Evolutionary conservation across 2,797 vertebrate genomes (phyloP), one percentile per base, ranked within the genome.

Genomic region (Scarus forsteni): DNA sequence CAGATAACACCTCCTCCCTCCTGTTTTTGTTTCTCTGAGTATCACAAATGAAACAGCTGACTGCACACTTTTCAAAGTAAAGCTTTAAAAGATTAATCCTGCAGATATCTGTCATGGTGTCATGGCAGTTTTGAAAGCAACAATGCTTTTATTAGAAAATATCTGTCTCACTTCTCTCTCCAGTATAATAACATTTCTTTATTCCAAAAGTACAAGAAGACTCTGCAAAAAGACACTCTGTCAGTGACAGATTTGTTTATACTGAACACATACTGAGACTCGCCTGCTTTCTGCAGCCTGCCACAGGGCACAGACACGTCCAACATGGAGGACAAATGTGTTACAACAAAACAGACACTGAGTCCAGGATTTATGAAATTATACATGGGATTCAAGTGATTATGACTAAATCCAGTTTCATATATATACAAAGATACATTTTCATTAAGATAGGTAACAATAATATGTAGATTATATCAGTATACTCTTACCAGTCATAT

Each of bases 31-130:
- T 73, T 56, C 38, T 40, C n/a, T 15, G 34, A 46, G 16, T 72
- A 19, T 54, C 75, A 34, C 57, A 54, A 59, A 60, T 11, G 40
- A 77, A 75, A 65, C 70, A 16, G 74, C 77, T 73, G 72, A 83
- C 60, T 60, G 51, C 45, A 53, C 38, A 45, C 43, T 56, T 61
- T 49, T 40, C n/a, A 36, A 27, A 43, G 35, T 43, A 19, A 68
- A 54, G 49, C 27, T 58, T 76, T 61, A 54, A 46, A 53, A 67
- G 58, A 72, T 71, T 70, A 66, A 79, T 79, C 80, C 60, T 4
- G 63, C 54, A 11, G 48, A 66, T 58, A 56, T 57, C 60, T 69
- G 75, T 77, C 48, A 70, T 9, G 48, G 45, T 39, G 46, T 57
- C 38, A 39, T 42, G 46, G 16, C 36, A 53, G 57, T 12, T 51